Conservation (phyloP, 1,140 invertebrate species). For the Cherax quadricarinatus region DNA sequence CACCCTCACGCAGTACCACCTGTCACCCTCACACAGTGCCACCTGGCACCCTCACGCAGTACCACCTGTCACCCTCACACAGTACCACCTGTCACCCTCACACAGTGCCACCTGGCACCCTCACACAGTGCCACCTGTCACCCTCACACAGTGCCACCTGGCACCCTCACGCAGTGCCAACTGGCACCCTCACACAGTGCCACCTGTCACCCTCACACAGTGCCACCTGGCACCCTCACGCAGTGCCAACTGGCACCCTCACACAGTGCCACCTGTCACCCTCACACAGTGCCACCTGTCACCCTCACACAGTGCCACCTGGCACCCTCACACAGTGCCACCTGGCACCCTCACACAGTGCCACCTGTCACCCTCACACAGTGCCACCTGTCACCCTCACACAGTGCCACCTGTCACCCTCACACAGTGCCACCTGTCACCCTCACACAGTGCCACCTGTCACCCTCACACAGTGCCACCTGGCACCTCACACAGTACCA, state of each 20-base stretch:
- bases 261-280: too few species aligned
- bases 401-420: not conserved
- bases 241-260: not conserved
- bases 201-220: not conserved
- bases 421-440: not conserved
- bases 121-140: too few species aligned
- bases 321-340: too few species aligned
- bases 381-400: not conserved
- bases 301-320: too few species aligned
- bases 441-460: not conserved
- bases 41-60: not conserved
- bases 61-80: not conserved
- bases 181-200: not conserved
- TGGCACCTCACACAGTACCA: too few species aligned
- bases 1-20: not conserved
- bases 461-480: too few species aligned
- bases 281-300: too few species aligned
- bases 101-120: too few species aligned
- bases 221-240: not conserved
- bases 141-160: too few species aligned
- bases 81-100: too few species aligned
- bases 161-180: too few species aligned
- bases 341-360: too few species aligned
- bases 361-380: not conserved
- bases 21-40: not conserved